Evolutionary conservation across 2,888 invertebrate species (phyloP).

Genomic region (Didymodactylos carnosus): DNA sequence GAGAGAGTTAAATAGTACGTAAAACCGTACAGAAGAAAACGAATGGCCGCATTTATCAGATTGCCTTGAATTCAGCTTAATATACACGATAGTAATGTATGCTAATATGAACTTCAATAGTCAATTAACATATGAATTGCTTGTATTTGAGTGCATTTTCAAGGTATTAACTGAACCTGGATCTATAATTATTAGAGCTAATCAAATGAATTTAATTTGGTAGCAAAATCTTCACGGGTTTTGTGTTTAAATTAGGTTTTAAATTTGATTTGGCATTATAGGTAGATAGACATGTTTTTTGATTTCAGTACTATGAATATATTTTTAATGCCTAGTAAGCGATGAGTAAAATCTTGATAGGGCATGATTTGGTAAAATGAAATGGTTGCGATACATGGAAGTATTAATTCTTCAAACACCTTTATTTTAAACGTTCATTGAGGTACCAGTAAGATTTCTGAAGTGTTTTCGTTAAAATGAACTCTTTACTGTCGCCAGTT

Average conservation of each 20-base stretch:
- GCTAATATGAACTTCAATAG: neutral
- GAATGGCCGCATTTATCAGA: slow-evolving; percentile 21
- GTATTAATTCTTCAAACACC: too few relatives aligned
- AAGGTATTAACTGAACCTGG: neutral
- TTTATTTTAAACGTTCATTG: too few relatives aligned
- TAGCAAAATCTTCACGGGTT: neutral
- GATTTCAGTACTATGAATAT: neutral
- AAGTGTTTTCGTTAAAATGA: too few relatives aligned
- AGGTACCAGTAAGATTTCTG: too few relatives aligned
- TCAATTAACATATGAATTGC: neutral
- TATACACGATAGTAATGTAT: neutral
- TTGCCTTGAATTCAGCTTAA: neutral
- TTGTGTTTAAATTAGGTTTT: neutral
- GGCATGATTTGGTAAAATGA: too few relatives aligned
- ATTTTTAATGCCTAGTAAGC: too few relatives aligned
- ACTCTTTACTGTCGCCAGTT: too few relatives aligned
- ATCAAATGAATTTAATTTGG: neutral
- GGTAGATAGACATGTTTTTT: neutral
- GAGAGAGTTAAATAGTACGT: too few relatives aligned
- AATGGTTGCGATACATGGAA: too few relatives aligned
- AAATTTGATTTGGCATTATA: neutral
- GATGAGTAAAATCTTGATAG: too few relatives aligned
- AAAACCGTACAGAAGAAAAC: slow-evolving; percentile 38
- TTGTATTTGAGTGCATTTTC: neutral
- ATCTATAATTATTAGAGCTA: neutral